Conservation (phyloP, 2,888 invertebrate species). For the Drosophila diplacantha region DNA sequence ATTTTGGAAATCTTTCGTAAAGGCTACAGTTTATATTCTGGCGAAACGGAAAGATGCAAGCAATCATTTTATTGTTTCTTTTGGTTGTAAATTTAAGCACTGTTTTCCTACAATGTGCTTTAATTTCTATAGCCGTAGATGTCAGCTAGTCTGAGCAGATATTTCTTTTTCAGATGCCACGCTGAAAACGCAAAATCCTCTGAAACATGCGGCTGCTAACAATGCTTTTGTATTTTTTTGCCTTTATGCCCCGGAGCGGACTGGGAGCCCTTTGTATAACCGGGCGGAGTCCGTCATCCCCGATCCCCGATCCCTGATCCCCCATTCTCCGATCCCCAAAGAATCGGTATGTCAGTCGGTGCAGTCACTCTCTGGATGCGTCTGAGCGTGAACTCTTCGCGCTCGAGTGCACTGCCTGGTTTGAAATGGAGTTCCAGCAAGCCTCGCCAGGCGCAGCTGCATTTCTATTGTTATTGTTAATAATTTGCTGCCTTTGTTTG, state of each 20-base stretch:
- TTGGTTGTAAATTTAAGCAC: background rate
- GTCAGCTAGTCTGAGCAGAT: background rate
- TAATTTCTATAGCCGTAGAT: background rate
- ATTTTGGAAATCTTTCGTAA: no score
- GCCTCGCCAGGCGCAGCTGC: conserved; percentile 39
- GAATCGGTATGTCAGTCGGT: conserved; percentile 38
- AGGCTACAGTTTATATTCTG: no score
- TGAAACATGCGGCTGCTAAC: conserved; percentile 31
- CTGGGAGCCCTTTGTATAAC: conserved; percentile 31
- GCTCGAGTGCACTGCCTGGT: conserved; percentile 53
- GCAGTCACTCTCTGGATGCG: conserved; percentile 60
- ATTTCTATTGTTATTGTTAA: conserved; percentile 61
- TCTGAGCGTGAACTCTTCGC: conserved; percentile 62
- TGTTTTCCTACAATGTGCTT: background rate
- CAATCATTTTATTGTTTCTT: background rate
- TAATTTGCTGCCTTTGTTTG: conserved; percentile 57
- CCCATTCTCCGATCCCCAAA: conserved; percentile 27
- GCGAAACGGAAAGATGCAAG: background rate
- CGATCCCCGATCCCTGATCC: conserved; percentile 38
- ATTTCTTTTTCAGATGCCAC: background rate
- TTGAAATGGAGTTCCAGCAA: conserved; percentile 51
- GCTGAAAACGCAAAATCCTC: conserved; percentile 10
- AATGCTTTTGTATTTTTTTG: conserved; percentile 59
- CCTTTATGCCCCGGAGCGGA: conserved; percentile 48
- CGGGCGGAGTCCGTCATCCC: conserved; percentile 14